A percentile compares a stretch with the other conserved stretches of the same genome.
phyloP scores from a whole-genome alignment of 30 jellyfish, hydroid and myxozoan species.

The Turritopsis dohrnii region DNA sequence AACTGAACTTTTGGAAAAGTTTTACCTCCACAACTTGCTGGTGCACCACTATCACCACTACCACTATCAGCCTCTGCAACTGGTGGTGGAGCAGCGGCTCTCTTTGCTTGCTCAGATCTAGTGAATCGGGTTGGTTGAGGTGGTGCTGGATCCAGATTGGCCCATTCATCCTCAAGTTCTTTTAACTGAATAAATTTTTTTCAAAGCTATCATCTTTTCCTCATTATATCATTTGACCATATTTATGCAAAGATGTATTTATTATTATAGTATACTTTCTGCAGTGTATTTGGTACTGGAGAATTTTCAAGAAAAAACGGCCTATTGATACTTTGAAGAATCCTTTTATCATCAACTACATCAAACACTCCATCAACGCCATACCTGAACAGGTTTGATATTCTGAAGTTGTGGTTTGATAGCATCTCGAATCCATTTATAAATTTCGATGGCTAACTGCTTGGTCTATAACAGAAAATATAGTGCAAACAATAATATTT shows the following conservation, averaged over 20 bases:
- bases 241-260: no score
- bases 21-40: not conserved
- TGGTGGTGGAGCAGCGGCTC: conserved; percentile 92
- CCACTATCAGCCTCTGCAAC: conserved; percentile 21
- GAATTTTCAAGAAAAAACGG: not conserved
- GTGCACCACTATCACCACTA: not conserved
- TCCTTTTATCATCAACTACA: not conserved
- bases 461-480: conserved; percentile 46
- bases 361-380: not conserved
- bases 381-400: conserved; percentile 93
- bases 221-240: no score
- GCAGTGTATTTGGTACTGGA: not conserved
- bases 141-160: conserved; percentile 62
- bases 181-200: conserved; percentile 47
- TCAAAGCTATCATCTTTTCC: no score
- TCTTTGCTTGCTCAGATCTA: conserved; percentile 82
- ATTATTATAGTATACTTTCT: no score
- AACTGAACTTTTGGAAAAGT: no score
- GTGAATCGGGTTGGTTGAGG: conserved; percentile 89
- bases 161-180: conserved; percentile 95
- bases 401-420: conserved; percentile 65
- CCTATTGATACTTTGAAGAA: no score
- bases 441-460: conserved; percentile 76
- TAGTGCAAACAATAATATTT: not conserved
- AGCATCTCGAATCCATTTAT: conserved; percentile 93